Percentiles rank a stretch among this genome's conserved stretches.
phyloP scores from a whole-genome alignment of 1,140 invertebrate species.

The Bilobella aurantiaca region DNA sequence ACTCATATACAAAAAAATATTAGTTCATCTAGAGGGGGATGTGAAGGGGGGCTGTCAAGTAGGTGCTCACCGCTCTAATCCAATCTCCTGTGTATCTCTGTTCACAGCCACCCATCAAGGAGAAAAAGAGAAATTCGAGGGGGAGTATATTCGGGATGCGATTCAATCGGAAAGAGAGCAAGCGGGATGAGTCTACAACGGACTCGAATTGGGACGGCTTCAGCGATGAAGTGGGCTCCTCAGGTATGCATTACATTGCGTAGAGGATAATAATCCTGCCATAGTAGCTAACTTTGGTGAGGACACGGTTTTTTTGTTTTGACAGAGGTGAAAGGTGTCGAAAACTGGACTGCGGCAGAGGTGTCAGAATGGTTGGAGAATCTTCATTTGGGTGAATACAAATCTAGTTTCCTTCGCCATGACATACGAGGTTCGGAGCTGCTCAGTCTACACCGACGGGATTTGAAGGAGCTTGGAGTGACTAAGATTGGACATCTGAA shows the following conservation, averaged over 20 bases:
- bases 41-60: too few relatives aligned
- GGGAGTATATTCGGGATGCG: conserved; percentile 29
- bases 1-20: too few relatives aligned
- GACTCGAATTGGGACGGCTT: conserved; percentile 22
- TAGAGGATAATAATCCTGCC: too few relatives aligned
- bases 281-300: too few relatives aligned
- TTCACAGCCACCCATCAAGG: too few relatives aligned
- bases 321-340: conserved; percentile 33
- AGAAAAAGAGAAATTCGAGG: too few relatives aligned
- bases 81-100: too few relatives aligned
- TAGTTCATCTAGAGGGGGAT: too few relatives aligned
- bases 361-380: conserved; percentile 71
- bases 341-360: conserved; percentile 47
- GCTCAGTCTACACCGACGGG: conserved; percentile 67
- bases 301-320: too few relatives aligned
- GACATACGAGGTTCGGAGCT: conserved; percentile 86
- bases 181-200: conserved; percentile 14
- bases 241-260: too few relatives aligned
- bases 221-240: conserved; percentile 25
- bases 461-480: conserved; percentile 79
- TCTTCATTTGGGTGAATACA: conserved; percentile 75
- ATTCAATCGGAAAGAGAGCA: conserved; percentile 32
- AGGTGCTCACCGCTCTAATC: too few relatives aligned
- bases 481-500: conserved; percentile 89
- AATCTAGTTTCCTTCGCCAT: conserved; percentile 64